These are phyloP conservation scores for Phenganax marumi DNA, from an alignment of 92 coral and sea anemone species.

Conservation along the genomic window DNA sequence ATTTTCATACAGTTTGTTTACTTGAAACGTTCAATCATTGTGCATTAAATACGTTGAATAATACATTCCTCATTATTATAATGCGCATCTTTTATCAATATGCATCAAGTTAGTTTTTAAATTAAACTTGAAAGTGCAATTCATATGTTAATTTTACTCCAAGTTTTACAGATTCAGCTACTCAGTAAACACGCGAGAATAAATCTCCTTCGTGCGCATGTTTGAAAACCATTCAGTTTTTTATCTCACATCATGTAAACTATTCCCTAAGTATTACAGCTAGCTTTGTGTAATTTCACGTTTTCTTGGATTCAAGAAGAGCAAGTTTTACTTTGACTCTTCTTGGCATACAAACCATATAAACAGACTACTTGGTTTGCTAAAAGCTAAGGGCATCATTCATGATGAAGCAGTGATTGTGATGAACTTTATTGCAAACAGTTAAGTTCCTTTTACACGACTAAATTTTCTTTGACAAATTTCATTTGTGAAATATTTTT, in stretches of 20 bases:
- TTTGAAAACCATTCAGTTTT: conserved; percentile 13
- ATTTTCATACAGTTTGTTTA: no score
- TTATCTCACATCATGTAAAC: not conserved
- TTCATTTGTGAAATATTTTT: no score
- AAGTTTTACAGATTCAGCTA: not conserved
- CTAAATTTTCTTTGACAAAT: no score
- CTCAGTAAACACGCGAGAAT: conserved; percentile 2
- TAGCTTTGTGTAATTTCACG: not conserved
- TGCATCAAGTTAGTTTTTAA: not conserved
- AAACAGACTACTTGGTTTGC: no score
- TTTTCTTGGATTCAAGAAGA: not conserved
- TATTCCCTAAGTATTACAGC: not conserved
- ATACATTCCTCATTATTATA: not conserved
- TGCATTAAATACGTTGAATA: no score
- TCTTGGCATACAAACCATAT: no score
- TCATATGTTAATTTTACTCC: conserved; percentile 3
- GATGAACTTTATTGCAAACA: no score
- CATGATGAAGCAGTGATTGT: no score
- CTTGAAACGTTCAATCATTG: no score
- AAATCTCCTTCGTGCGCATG: not conserved
- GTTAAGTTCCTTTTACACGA: no score
- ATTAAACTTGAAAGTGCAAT: conserved; percentile 5
- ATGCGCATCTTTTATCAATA: not conserved
- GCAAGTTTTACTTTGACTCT: not conserved
- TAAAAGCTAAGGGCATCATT: no score